These are phyloP conservation scores for Ophion slaviceki DNA, from an alignment of 2,888 invertebrate genomes.

Conservation along the genomic window DNA sequence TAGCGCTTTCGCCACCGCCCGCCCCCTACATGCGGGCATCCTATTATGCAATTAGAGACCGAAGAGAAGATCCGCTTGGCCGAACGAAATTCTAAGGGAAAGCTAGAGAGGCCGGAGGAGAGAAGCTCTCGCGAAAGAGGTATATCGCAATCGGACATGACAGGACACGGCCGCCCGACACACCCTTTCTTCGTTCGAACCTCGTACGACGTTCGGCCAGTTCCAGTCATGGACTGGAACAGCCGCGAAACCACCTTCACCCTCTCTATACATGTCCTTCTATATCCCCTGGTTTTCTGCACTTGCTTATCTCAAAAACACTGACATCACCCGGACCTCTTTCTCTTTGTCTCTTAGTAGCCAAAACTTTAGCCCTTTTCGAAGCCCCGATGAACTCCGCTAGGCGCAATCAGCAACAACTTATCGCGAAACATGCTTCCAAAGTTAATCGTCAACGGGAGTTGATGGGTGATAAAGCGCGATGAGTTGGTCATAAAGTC, in stretches of 20 bases:
- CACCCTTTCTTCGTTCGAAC: constrained; percentile 83
- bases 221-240: constrained; percentile 49
- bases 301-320: constrained; percentile 81
- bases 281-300: constrained; percentile 35
- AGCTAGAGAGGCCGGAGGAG: constrained; percentile 69
- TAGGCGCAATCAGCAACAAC: neutral
- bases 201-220: constrained; percentile 74
- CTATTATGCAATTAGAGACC: constrained; percentile 83
- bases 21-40: constrained; percentile 78
- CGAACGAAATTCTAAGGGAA: constrained; percentile 78
- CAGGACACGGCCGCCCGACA: constrained; percentile 83
- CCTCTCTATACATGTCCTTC: constrained; percentile 28
- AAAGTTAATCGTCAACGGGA: neutral
- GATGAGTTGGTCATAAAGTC: neutral
- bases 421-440: neutral
- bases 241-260: constrained; percentile 24
- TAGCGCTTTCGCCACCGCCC: constrained; percentile 54
- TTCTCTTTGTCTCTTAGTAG: constrained; percentile 1
- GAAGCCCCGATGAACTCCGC: neutral
- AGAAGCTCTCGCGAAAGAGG: constrained; percentile 75
- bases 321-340: constrained; percentile 59
- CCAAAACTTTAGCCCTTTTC: neutral
- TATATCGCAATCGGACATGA: constrained; percentile 83
- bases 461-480: neutral
- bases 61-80: constrained; percentile 61